Base-by-base conservation (phyloP, 1,140 invertebrate species). In the Galendromus occidentalis region DNA sequence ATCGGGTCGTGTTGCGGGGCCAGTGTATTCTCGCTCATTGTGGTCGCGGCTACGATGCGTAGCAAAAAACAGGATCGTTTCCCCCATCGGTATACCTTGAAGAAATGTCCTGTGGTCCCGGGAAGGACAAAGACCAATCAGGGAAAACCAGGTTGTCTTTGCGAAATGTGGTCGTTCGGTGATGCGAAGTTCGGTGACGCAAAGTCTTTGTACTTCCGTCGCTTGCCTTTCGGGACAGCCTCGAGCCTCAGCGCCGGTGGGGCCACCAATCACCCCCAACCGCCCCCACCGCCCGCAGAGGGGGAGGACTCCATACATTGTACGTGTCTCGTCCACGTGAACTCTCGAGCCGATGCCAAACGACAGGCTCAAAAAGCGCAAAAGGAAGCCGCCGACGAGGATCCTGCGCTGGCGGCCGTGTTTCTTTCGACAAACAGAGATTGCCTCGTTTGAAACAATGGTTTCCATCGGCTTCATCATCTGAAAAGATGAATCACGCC, bases 1-100 rank as follows among this genome's bases (percentile, higher is more conserved):
- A 74, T 74, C 42, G 73, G 73, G 9, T 68, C 69, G 0, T 74
- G 73, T 64, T 73, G 71, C 66, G 74, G 71, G 2, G 51, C 75
- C 17, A 72, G 71, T 18, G 67, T 74, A 7, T 42, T 75, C 0
- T 75, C 73, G 59, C 64, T 75, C 14, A 68, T 72, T 39, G 68
- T 74, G 2, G 73, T 74, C 2, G 69, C 71, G n/a, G 66, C 71
- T n/a, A 69, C 71, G 20, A 69, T 73, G 28, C 67, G 69, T 22
- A 72, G 71, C 64, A 59, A 59, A 22, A 59, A 59, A 33, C 51
- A 59, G 25, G 51, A 59, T 25, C 51, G 51, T 33, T 59, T 59
- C 20, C 51, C 51, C 25, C 51, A 59, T 59, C 51, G 51, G 51
- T 59, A 59, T 22, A 59, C 51, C 1, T 9, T 59, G 20, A 59